phyloP scores from a whole-genome alignment of 2,888 invertebrate species.

The Merodon equestris region DNA sequence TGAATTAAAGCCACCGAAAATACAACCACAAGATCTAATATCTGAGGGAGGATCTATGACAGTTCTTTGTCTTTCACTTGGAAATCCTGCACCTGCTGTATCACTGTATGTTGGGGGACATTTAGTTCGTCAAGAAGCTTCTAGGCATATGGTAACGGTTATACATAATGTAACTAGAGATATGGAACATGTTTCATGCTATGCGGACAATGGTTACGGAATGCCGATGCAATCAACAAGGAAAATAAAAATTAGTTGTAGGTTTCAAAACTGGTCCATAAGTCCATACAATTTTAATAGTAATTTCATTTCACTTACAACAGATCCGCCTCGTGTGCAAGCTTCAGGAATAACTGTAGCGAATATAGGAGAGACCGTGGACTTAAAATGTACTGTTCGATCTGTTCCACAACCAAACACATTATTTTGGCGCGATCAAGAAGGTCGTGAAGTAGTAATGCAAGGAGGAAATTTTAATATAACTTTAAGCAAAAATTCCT shows the following conservation, averaged over 20 bases:
- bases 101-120: conserved; percentile 87
- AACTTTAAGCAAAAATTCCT: conserved; percentile 81
- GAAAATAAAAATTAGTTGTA: conserved; percentile 89
- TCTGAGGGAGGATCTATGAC: conserved; percentile 93
- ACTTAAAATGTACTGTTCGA: conserved; percentile 87
- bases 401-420: conserved; percentile 90
- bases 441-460: conserved; percentile 86
- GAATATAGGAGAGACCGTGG: conserved; percentile 86
- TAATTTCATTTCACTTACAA: neutral
- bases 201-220: conserved; percentile 92
- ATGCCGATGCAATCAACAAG: conserved; percentile 91
- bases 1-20: conserved; percentile 85
- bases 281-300: neutral
- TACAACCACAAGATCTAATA: conserved; percentile 90
- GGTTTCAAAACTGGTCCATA: no score
- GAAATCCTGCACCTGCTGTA: conserved; percentile 91
- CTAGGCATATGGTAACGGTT: conserved; percentile 92
- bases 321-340: conserved; percentile 88
- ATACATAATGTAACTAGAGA: conserved; percentile 90
- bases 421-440: conserved; percentile 89
- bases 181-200: conserved; percentile 92
- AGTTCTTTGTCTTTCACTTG: conserved; percentile 90
- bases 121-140: conserved; percentile 89
- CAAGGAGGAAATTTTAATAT: conserved; percentile 88
- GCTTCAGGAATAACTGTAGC: conserved; percentile 89